Percentiles rank a stretch among this genome's conserved stretches.
Evolutionary conservation across 2,113 vertebrate species (phyloP).

Genomic region (Puma concolor): DNA sequence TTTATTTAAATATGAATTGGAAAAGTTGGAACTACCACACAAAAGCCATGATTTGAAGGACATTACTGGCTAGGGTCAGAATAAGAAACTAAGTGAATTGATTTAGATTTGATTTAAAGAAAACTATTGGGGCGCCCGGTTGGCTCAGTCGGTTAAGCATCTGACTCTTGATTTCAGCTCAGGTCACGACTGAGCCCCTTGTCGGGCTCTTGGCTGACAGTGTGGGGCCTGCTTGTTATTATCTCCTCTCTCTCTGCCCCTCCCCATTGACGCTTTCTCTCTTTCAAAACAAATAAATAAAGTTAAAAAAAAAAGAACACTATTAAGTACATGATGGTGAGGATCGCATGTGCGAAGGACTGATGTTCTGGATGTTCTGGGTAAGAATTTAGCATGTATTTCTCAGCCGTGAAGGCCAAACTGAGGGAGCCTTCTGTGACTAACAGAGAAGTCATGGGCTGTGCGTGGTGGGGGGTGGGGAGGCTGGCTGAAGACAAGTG

Average conservation of each 20-base stretch:
- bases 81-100: neutral
- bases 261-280: neutral
- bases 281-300: neutral
- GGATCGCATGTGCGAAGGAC: neutral
- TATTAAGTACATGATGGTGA: neutral
- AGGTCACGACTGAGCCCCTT: no score
- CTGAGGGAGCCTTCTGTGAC: neutral
- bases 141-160: no score
- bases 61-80: neutral
- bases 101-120: neutral
- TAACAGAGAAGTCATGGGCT: neutral
- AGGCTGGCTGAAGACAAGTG: neutral
- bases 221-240: neutral
- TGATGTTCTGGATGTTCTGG: neutral
- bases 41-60: neutral
- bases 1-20: neutral
- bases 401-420: neutral
- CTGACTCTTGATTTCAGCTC: no score
- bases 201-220: neutral
- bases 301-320: neutral
- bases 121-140: no score
- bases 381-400: neutral
- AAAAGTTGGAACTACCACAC: neutral
- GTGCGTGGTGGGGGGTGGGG: accelerated
- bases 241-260: neutral